These are phyloP conservation scores for Neopipo cinnamomea DNA, from an alignment of 2,113 vertebrate genomes.

Conservation along the genomic window DNA sequence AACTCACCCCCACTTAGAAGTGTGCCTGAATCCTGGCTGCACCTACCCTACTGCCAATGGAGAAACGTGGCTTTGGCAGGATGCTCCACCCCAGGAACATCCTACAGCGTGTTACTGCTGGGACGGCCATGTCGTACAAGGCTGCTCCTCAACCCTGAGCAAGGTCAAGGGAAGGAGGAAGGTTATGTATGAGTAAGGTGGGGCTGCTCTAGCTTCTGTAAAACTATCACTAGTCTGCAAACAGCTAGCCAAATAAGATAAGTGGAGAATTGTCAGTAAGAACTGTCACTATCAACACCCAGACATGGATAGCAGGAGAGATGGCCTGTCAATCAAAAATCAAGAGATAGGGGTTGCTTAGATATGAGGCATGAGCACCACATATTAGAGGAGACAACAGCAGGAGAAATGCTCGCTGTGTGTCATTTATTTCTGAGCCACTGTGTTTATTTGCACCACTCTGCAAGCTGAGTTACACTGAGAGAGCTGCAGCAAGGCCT, in stretches of 20 bases:
- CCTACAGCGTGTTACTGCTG: not conserved
- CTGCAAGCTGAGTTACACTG: not conserved
- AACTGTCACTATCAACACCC: not conserved
- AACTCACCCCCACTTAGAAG: not conserved
- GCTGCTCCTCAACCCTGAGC: not conserved
- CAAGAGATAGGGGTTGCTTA: not conserved
- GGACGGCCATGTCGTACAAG: fast-evolving
- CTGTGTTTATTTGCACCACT: not conserved
- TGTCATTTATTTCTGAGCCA: not conserved
- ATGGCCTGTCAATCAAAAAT: not conserved
- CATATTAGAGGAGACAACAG: not conserved
- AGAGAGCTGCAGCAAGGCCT: not conserved
- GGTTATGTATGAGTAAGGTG: not conserved
- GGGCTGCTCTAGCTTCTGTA: not conserved
- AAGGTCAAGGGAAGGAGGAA: not conserved
- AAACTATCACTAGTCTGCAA: not conserved
- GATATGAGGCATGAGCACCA: not conserved
- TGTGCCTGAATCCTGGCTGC: not conserved
- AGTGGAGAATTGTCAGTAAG: not conserved
- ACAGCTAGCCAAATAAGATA: not conserved
- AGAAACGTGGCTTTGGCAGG: not conserved
- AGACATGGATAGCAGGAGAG: not conserved
- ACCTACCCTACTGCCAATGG: not conserved
- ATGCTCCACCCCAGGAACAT: not conserved
- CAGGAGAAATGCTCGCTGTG: not conserved